Percentiles rank a stretch among this genome's conserved stretches.
Conservation (phyloP, 1,140 invertebrate genomes). For the Eriosoma lanigerum region DNA sequence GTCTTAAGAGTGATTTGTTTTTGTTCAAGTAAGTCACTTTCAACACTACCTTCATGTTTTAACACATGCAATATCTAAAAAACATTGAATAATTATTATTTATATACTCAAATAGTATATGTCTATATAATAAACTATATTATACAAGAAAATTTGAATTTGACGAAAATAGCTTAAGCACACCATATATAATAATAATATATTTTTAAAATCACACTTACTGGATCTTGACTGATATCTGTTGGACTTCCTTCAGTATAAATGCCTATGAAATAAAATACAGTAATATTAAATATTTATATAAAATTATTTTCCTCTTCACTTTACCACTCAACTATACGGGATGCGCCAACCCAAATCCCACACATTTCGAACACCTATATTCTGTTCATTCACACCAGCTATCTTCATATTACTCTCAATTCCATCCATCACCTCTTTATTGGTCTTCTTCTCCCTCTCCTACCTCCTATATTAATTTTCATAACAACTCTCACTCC, state of each 20-base stretch:
- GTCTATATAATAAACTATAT: too few species aligned
- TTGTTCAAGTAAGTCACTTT: slow-evolving; percentile 38
- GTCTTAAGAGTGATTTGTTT: slow-evolving; percentile 34
- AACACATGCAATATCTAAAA: slow-evolving; percentile 31
- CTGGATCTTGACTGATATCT: slow-evolving; percentile 21
- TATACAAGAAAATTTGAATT: neutral
- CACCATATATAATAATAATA: neutral
- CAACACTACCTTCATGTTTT: neutral
- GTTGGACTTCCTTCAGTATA: slow-evolving; percentile 16
- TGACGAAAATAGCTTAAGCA: neutral
- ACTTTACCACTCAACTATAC: too few species aligned
- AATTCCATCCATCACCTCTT: too few species aligned
- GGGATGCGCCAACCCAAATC: too few species aligned
- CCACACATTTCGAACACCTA: too few species aligned
- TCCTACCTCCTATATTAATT: too few species aligned
- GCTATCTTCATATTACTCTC: too few species aligned
- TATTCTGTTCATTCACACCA: too few species aligned
- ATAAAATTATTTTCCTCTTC: too few species aligned
- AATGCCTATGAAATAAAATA: slow-evolving; percentile 1
- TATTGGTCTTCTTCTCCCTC: too few species aligned
- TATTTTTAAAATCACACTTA: neutral
- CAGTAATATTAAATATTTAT: too few species aligned
- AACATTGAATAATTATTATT: neutral
- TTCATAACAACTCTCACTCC: too few species aligned
- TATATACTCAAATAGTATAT: neutral